A percentile compares a stretch with the other conserved stretches of the same genome.
Conservation (phyloP, 2,888 invertebrate genomes). For the Hirtodrosophila histrioides region DNA sequence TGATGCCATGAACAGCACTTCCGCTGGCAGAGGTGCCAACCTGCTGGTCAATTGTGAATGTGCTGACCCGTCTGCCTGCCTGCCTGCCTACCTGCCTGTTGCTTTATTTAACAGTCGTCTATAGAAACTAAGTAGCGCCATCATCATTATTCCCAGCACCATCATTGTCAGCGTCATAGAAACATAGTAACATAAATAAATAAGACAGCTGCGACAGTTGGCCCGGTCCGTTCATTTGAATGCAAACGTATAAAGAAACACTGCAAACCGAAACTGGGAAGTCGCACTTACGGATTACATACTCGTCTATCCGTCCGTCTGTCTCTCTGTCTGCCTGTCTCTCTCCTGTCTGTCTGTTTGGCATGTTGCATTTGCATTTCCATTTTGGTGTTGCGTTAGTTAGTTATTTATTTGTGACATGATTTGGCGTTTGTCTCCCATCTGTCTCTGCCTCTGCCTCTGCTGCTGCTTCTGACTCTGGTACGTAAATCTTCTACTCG, state of each 20-base stretch:
- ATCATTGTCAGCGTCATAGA: slow-evolving; percentile 35
- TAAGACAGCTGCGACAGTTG: slow-evolving; percentile 52
- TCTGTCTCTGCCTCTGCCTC: neutral
- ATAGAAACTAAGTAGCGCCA: slow-evolving; percentile 44
- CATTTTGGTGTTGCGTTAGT: slow-evolving; percentile 46
- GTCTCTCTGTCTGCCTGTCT: neutral
- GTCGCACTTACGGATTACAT: slow-evolving; percentile 25
- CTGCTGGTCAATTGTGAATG: slow-evolving; percentile 40
- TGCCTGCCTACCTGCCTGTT: slow-evolving; percentile 7
- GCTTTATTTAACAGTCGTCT: slow-evolving; percentile 46
- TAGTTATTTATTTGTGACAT: slow-evolving; percentile 48
- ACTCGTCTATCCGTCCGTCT: neutral
- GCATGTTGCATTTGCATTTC: slow-evolving; percentile 46
- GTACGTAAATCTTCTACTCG: slow-evolving; percentile 32
- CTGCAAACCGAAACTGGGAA: slow-evolving; percentile 17
- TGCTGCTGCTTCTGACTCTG: neutral
- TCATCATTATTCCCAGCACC: neutral
- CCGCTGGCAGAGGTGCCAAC: slow-evolving; percentile 50
- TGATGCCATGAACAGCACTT: slow-evolving; percentile 50
- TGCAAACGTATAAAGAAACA: slow-evolving; percentile 14
- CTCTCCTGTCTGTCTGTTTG: slow-evolving; percentile 8
- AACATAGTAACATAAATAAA: slow-evolving; percentile 68
- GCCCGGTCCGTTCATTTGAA: slow-evolving; percentile 42
- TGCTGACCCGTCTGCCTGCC: slow-evolving; percentile 12
- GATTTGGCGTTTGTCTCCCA: slow-evolving; percentile 39